A percentile compares a stretch with the other conserved stretches of the same genome.
Conservation (phyloP, 2,888 invertebrate species). For the Diarsia brunnea region DNA sequence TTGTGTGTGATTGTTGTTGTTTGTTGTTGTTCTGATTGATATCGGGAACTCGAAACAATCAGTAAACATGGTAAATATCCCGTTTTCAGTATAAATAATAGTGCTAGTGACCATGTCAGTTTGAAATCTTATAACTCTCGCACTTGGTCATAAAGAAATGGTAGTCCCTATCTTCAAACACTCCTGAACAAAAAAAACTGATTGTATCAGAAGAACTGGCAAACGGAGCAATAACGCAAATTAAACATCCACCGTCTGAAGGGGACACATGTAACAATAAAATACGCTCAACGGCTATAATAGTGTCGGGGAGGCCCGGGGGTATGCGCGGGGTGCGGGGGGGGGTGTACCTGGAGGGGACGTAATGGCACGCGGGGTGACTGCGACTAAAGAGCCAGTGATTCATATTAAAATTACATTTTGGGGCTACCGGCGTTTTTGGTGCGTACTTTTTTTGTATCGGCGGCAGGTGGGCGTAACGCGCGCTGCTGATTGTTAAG, state of each 20-base stretch:
- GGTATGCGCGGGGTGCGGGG: not conserved
- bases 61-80: no score
- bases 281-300: slow-evolving; percentile 60
- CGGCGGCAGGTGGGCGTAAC: slow-evolving; percentile 10
- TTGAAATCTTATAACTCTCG: not conserved
- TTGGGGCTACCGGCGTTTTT: slow-evolving; percentile 42
- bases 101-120: no score
- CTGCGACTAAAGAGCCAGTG: slow-evolving; percentile 59
- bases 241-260: slow-evolving; percentile 53
- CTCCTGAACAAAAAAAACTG: slow-evolving; percentile 9
- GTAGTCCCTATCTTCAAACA: not conserved
- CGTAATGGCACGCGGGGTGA: slow-evolving; percentile 60
- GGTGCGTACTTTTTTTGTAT: slow-evolving; percentile 30
- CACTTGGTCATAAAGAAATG: not conserved
- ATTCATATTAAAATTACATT: slow-evolving; percentile 70
- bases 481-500: slow-evolving; percentile 22
- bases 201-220: slow-evolving; percentile 23
- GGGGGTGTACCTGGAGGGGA: slow-evolving; percentile 35
- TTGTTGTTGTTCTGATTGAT: no score
- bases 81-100: no score
- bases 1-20: no score
- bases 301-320: slow-evolving; percentile 42
- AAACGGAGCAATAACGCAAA: slow-evolving; percentile 51
- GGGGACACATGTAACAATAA: slow-evolving; percentile 66
- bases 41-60: no score